Percentiles rank a stretch among this genome's conserved stretches.
Evolutionary conservation across 2,113 vertebrate genomes (phyloP).

Genomic region (Ictalurus punctatus): DNA sequence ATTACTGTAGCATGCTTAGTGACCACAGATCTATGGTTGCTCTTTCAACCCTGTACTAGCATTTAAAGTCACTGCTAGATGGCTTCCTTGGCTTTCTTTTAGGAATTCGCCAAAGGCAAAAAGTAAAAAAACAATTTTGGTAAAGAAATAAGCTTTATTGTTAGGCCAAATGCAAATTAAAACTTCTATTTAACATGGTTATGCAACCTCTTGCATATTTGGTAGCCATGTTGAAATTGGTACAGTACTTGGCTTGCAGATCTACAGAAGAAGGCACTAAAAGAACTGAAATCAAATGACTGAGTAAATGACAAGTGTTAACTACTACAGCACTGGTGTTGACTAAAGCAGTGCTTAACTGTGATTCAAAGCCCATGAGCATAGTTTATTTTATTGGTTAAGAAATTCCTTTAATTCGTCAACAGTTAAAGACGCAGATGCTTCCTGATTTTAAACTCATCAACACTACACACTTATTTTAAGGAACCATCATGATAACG

Average conservation of each 20-base stretch:
- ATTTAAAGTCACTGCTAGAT: constrained; percentile 46
- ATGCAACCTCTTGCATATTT: background rate
- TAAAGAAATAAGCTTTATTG: constrained; percentile 72
- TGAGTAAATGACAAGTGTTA: background rate
- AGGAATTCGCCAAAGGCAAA: constrained; percentile 54
- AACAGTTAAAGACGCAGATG: background rate
- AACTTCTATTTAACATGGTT: constrained; percentile 23
- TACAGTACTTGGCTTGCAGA: constrained; percentile 34
- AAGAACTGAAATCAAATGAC: background rate
- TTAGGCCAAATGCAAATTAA: constrained; percentile 72
- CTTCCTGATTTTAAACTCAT: constrained; percentile 1
- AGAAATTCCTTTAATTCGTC: background rate
- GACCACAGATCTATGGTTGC: constrained; percentile 55
- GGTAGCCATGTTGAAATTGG: constrained; percentile 21
- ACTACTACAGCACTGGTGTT: background rate
- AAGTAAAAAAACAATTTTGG: constrained; percentile 72
- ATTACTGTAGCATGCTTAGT: constrained; percentile 66
- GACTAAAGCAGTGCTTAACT: background rate
- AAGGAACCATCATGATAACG: background rate
- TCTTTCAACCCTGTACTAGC: background rate
- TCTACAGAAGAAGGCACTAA: constrained; percentile 39
- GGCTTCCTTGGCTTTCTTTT: constrained; percentile 38
- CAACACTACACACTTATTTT: constrained; percentile 18
- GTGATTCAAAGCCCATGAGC: background rate
- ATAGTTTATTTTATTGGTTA: background rate